phyloP scores from a whole-genome alignment of 2,113 vertebrate species.

The Calcarius ornatus region DNA sequence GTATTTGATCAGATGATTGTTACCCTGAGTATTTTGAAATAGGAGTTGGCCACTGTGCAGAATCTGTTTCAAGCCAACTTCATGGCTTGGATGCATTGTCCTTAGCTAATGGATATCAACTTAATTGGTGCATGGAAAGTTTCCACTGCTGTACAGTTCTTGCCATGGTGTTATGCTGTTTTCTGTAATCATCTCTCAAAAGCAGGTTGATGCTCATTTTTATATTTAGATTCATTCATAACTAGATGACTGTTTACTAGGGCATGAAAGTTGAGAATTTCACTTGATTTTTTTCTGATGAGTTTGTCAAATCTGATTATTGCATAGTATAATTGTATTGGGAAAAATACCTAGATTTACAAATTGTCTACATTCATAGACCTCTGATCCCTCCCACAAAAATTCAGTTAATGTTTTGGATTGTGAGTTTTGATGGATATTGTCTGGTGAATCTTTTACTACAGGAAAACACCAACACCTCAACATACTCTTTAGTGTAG shows the following conservation, averaged over 20 bases:
- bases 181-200: neutral
- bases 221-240: conserved; percentile 60
- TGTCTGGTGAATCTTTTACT: conserved; percentile 10
- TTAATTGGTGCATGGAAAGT: neutral
- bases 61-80: neutral
- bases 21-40: neutral
- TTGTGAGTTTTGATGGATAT: neutral
- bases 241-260: conserved; percentile 46
- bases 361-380: conserved; percentile 42
- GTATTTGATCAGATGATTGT: neutral
- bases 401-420: conserved; percentile 3
- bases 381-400: conserved; percentile 17
- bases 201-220: neutral
- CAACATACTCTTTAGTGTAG: neutral
- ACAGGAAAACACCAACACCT: neutral
- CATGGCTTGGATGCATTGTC: neutral
- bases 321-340: conserved; percentile 46
- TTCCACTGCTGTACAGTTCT: neutral
- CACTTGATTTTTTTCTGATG: conserved; percentile 55
- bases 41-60: neutral
- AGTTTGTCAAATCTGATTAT: conserved; percentile 53
- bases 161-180: neutral
- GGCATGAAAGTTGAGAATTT: conserved; percentile 47
- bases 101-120: neutral
- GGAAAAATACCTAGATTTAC: conserved; percentile 48